Base-by-base conservation (phyloP, 2,113 vertebrate species). In the Hipposideros armiger region DNA sequence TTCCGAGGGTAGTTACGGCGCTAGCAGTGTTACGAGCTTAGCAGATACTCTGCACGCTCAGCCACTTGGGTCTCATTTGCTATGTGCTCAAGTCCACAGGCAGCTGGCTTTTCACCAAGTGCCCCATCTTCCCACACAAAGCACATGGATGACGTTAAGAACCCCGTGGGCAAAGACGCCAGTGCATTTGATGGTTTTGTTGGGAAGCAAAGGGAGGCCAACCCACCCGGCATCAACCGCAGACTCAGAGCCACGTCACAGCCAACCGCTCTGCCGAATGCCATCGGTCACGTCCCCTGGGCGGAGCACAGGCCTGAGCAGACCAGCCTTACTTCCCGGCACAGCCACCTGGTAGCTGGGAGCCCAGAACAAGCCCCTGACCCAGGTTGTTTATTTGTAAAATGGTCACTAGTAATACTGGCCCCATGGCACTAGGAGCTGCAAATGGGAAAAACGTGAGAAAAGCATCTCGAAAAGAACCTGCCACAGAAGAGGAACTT, bases 161-260 rank as follows among this genome's bases (percentile, higher is more conserved):
- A 70, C 58, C 11, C 30, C 26, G 0, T 7, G 7, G 69, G 32
- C 15, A 28, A 94, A 66, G 77, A 83, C 77, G 77, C 62, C 88
- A 85, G 7, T 14, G 66, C 11, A 42, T 69, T 30, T 64, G 36
- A 83, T 72, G 50, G 24, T 69, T 73, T 94, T 50, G 77, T 32
- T 66, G 70, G 72, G 50, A 95, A 97, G 45, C 77, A 74, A 50
- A 90, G 17, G 20, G 73, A 69, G 52, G 76, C 36, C 74, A 54
- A 47, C 26, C 69, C 42, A 70, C 60, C 58, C 52, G 47, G 72
- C 58, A 24, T 32, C 36, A 5, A 47, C 30, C 60, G n/a, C 54
- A 70, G 69, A 87, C 78, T 32, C 17, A 11, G 20, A 93, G 60
- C 69, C 16, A 5, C 14, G 45, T 56, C 66, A 20, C 30, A 85